Conservation (phyloP, 2,113 vertebrate species). For the Chinchilla lanigera region DNA sequence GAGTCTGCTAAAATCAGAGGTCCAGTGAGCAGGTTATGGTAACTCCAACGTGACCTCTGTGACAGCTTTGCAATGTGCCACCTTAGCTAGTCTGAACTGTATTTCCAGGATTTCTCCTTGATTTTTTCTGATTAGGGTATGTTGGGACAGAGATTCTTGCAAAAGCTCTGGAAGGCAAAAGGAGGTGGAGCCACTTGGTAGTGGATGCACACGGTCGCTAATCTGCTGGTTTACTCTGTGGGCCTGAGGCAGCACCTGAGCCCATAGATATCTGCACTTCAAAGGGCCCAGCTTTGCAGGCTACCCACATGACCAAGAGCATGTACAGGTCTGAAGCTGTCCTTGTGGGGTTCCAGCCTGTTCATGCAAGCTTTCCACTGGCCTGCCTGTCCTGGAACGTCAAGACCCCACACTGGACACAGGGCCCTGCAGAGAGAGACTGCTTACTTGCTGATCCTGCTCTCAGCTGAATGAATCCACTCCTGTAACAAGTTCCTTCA, state of each 20-base stretch:
- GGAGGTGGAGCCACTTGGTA: neutral
- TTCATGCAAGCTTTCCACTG: neutral
- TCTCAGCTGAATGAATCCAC: neutral
- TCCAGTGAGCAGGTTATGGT: neutral
- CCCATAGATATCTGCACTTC: neutral
- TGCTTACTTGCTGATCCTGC: neutral
- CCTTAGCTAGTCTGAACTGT: neutral
- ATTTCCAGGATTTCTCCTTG: neutral
- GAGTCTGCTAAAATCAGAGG: neutral
- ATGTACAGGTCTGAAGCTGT: neutral
- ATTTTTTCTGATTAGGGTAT: neutral
- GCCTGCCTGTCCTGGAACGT: neutral
- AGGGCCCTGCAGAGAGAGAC: neutral
- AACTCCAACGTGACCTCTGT: neutral
- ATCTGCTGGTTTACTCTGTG: neutral
- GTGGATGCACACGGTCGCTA: neutral
- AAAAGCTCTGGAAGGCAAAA: neutral
- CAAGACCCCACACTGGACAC: neutral
- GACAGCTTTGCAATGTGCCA: neutral
- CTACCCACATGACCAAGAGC: neutral
- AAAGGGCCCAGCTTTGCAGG: neutral
- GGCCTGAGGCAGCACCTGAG: neutral
- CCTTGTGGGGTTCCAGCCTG: too few species aligned
- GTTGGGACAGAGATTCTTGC: neutral
- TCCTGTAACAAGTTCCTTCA: neutral